Evolutionary conservation across 2,113 vertebrate species (phyloP).

Genomic region (Oreotrochilus melanogaster): DNA sequence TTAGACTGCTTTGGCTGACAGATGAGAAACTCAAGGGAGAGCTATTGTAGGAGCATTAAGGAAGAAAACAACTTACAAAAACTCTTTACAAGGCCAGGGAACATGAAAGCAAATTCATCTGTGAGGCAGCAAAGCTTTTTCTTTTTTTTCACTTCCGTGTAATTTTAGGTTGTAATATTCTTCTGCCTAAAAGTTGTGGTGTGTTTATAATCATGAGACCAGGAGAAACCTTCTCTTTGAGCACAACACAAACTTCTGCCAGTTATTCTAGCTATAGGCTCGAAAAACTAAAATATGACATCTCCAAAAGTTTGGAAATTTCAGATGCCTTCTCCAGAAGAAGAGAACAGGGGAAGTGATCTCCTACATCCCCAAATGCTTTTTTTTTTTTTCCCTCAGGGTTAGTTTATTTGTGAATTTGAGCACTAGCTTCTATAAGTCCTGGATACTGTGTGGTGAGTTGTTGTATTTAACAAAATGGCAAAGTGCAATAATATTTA

Average conservation of each 20-base stretch:
- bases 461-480: not conserved
- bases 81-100: not conserved
- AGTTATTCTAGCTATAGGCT: not conserved
- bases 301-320: not conserved
- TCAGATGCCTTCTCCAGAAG: not conserved
- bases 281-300: not conserved
- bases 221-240: not conserved
- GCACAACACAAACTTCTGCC: not conserved
- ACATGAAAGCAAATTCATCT: not conserved
- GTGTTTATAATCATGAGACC: conserved; percentile 3
- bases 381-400: rapidly evolving
- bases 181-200: not conserved
- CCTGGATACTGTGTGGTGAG: not conserved
- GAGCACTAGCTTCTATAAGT: not conserved
- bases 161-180: not conserved
- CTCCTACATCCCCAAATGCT: not conserved
- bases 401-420: not conserved
- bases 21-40: not conserved
- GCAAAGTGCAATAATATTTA: not conserved
- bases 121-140: not conserved
- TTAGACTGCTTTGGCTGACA: not conserved
- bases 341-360: not conserved
- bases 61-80: not conserved
- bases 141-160: not conserved
- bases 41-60: not conserved